Conservation (phyloP, 2,113 vertebrate species). For the Phalacrocorax brasilianus region DNA sequence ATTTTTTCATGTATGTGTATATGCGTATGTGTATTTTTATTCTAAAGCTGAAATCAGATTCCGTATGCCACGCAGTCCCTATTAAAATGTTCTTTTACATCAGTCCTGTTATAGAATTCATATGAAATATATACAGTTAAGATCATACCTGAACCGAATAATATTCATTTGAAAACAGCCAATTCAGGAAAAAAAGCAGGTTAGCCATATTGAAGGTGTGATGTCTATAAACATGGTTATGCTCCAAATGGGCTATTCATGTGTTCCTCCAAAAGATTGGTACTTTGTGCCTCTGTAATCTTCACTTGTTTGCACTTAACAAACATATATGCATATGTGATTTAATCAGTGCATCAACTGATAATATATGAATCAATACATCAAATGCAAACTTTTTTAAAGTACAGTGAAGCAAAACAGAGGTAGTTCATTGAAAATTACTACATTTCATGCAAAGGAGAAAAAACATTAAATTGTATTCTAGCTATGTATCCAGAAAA, state of each 20-base stretch:
- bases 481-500: background rate
- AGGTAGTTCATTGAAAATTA: background rate
- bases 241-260: constrained; percentile 18
- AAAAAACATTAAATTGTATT: background rate
- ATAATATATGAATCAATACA: background rate
- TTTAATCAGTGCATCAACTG: background rate
- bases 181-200: background rate
- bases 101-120: background rate
- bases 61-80: background rate
- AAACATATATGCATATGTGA: background rate
- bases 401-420: background rate
- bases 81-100: background rate
- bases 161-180: background rate
- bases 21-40: background rate
- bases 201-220: constrained; percentile 42
- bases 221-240: constrained; percentile 26
- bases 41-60: background rate
- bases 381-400: background rate
- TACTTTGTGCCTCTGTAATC: background rate
- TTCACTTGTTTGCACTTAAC: constrained; percentile 8
- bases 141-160: background rate
- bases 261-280: background rate
- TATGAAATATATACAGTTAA: background rate
- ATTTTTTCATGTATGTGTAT: background rate
- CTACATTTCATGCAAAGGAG: background rate